Conservation (phyloP, 2,797 vertebrate species). For the Enteromius afrohamiltoni region DNA sequence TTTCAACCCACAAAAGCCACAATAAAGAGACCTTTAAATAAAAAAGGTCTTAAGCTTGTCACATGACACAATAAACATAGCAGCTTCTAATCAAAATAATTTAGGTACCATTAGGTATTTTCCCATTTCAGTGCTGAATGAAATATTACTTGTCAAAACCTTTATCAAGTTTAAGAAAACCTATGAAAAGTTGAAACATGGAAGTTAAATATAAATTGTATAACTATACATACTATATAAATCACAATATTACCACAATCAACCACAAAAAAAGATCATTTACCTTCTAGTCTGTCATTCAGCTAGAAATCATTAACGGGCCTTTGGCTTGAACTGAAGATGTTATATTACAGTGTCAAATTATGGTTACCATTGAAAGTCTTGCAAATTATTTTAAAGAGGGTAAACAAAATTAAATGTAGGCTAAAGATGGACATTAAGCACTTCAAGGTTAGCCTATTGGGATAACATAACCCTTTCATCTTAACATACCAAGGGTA, state of each 20-base stretch:
- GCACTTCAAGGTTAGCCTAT: background rate
- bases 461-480: slow-evolving; percentile 34
- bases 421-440: slow-evolving; percentile 22
- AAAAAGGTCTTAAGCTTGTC: background rate
- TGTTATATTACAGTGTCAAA: slow-evolving; percentile 25
- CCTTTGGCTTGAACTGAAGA: slow-evolving; percentile 27
- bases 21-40: background rate
- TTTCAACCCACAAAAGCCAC: background rate
- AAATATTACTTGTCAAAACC: background rate
- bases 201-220: background rate
- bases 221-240: too few relatives aligned
- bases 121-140: background rate
- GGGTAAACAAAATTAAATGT: slow-evolving; percentile 12
- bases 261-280: background rate
- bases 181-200: background rate
- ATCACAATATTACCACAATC: background rate
- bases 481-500: slow-evolving; percentile 36
- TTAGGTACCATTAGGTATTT: background rate
- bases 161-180: background rate
- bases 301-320: slow-evolving; percentile 22
- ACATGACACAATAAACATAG: background rate
- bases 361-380: background rate
- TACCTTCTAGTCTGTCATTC: background rate
- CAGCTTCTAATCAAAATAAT: background rate
- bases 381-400: slow-evolving; percentile 11